phyloP scores from a whole-genome alignment of 2,113 vertebrate species.

The Trogon surrucura region DNA sequence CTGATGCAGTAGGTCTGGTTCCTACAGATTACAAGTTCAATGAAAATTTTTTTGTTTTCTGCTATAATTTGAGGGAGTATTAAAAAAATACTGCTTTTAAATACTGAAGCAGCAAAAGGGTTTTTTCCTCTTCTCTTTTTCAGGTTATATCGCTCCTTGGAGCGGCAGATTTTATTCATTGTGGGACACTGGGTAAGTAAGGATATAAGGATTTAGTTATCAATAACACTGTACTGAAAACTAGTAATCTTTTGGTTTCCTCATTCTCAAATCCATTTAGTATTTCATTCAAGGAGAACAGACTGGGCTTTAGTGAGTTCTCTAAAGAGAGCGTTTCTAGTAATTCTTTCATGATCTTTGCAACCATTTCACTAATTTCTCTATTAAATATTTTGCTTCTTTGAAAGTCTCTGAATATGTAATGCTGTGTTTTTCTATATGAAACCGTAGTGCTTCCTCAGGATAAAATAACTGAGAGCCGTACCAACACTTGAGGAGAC shows the following conservation, averaged over 20 bases:
- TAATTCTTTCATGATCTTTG: neutral
- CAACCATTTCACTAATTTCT: neutral
- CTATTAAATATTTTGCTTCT: neutral
- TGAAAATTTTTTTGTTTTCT: neutral
- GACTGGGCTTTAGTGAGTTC: neutral
- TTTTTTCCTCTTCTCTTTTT: constrained; percentile 8
- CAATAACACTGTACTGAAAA: neutral
- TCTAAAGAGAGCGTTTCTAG: neutral
- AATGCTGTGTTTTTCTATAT: neutral
- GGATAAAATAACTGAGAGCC: neutral
- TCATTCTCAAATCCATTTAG: neutral
- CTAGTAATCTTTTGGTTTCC: neutral
- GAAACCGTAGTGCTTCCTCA: neutral
- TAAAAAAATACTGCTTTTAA: neutral
- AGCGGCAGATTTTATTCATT: constrained; percentile 98
- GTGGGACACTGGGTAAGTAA: constrained; percentile 97
- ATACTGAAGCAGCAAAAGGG: neutral
- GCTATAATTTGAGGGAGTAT: neutral
- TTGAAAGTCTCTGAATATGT: neutral
- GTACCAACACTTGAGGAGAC: neutral
- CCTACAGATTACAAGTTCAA: neutral
- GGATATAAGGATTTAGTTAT: neutral
- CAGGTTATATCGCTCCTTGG: constrained; percentile 98
- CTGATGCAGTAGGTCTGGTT: constrained; percentile 3
- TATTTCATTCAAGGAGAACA: neutral